These are phyloP conservation scores for Meteorus cinctellus DNA, from an alignment of 2,888 invertebrate species.

Conservation along the genomic window DNA sequence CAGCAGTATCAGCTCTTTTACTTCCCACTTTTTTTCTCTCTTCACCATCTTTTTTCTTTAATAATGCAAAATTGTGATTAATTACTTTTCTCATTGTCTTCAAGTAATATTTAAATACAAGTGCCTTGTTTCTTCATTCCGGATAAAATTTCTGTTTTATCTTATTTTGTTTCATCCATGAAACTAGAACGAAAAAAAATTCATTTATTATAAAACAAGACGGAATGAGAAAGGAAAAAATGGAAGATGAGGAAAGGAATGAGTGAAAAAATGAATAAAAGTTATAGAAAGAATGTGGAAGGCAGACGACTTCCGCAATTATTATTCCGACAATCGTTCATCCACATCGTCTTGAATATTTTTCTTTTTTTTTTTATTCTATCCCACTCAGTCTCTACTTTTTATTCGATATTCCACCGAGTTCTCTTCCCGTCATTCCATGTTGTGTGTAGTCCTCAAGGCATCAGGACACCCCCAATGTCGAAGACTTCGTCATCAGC, in stretches of 20 bases:
- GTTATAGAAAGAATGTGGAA: constrained; percentile 1
- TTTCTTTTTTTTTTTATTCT: constrained; percentile 7
- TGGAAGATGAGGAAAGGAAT: constrained; percentile 6
- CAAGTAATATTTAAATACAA: constrained; percentile 26
- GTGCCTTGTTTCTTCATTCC: constrained; percentile 19
- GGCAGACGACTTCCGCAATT: constrained; percentile 44
- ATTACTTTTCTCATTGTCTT: constrained; percentile 15
- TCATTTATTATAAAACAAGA: background rate
- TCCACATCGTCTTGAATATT: constrained; percentile 22
- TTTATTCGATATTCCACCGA: background rate
- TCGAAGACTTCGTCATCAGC: constrained; percentile 8
- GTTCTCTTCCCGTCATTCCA: background rate
- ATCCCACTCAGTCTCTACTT: background rate
- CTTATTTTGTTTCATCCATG: background rate
- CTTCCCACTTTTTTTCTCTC: background rate
- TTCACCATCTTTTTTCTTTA: background rate
- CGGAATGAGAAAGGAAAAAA: background rate
- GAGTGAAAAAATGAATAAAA: constrained; percentile 12
- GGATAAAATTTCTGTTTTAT: background rate
- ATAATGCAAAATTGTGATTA: constrained; percentile 17
- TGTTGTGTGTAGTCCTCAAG: constrained; percentile 14
- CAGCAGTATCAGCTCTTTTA: background rate
- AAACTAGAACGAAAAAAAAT: background rate
- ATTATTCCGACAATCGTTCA: constrained; percentile 37
- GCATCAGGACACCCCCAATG: constrained; percentile 9